Base-by-base conservation (phyloP, 2,888 invertebrate species). In the Cephonodes hylas region DNA sequence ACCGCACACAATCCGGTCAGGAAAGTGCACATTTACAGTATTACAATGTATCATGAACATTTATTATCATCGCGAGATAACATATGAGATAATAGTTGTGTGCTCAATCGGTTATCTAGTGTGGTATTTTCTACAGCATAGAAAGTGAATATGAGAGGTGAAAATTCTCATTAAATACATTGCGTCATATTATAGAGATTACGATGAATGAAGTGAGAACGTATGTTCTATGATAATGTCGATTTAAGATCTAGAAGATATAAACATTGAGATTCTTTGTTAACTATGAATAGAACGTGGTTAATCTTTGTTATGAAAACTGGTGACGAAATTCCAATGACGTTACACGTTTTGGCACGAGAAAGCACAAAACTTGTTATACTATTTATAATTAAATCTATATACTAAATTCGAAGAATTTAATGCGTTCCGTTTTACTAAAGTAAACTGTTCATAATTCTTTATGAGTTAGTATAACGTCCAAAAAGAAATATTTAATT, bases 31-130 rank as follows among this genome's bases (percentile, higher is more conserved):
- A 53, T 27, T 15, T 22, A 45, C 22, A n/a, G 34, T 46, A 59
- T 25, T 22, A 38, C 15, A 25, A 7, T n/a, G 25, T 15, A 42
- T 48, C 42, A 53, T 38, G 25, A 60, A 60, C 25, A 20, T 25
- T 15, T 64, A 68, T 74, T 83, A 80, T 84, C 82, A 76, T 58
- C 22, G n/a, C 42, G 58, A 81, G 84, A 84, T 83, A 82, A 80
- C 64, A 67, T 61, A 42, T 58, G 58, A 72, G 79, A 83, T 81
- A 82, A 75, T 63, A 57, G 65, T 63, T 53, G 65, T 65, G 84
- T 83, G 83, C 79, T 75, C 76, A 83, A 83, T 83, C 83, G 72
- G 61, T 66, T 72, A 66, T 70, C 70, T 73, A 62, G 63, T 65
- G 66, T 62, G 69, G 71, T 65, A 72, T 74, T 72, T 74, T 71